Evolutionary conservation across 2,797 vertebrate genomes (phyloP), one percentile per base, ranked within the genome.

Genomic region (Phataginus tetradactyla): DNA sequence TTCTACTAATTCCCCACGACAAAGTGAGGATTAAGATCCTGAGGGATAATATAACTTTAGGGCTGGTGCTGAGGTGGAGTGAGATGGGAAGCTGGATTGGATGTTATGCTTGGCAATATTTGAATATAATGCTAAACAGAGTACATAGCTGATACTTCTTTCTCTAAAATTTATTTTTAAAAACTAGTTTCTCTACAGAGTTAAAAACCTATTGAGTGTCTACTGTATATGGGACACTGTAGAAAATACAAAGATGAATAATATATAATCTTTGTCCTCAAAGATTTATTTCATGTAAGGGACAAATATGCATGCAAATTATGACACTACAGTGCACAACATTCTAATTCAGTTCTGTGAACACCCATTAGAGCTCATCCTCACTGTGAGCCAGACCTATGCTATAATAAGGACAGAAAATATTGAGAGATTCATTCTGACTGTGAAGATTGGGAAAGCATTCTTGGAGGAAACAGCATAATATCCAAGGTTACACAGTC

Each of bases 51-150:
- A 53, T 34, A 80, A 61, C 32, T 9, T 63, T 27, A 80, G 20
- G 29, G 57, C 74, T 81, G 53, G 63, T 7, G 6, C 7, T 5
- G 18, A 17, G 42, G 13, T 49, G 15, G 7, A 12, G 10, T 51
- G 17, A 34, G 5, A 25, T 29, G 71, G 63, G 39, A 39, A 83
- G 34, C 29, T 32, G 23, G 18, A 72, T 0, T 75, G 51, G 72
- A 74, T 27, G 72, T 53, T 61, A 49, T 64, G 23, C 66, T 85
- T 94, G 94, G 84, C 59, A 95, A 86, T 93, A 89, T 95, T 87
- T 90, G 51, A 94, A 97, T 94, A 96, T 66, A 93, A 86, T 39
- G 49, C 69, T 66, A 81, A 97, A 74, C 20, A 86, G 20, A 93
- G 69, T 94, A 69, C 29, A 4, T 66, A 13, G 71, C 37, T 94